These are phyloP conservation scores for Monopterus albus DNA, from an alignment of 2,113 vertebrate genomes.

Conservation along the genomic window DNA sequence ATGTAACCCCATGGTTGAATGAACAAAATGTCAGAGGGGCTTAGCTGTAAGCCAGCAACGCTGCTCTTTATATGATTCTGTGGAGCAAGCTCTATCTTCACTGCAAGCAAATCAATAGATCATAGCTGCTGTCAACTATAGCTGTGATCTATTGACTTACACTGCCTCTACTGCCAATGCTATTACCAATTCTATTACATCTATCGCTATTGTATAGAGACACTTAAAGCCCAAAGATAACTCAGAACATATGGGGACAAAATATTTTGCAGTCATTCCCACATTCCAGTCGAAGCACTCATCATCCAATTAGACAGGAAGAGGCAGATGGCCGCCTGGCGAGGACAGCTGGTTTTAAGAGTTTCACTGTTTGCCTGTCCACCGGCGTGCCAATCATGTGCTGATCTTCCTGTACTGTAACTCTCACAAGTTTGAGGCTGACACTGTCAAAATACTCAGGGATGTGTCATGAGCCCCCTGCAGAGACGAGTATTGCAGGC, in stretches of 20 bases:
- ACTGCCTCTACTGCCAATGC: neutral
- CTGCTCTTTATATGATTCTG: slow-evolving; percentile 63
- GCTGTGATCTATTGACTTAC: slow-evolving; percentile 30
- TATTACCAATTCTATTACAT: slow-evolving; percentile 24
- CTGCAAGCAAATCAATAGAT: slow-evolving; percentile 55
- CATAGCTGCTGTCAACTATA: slow-evolving; percentile 35
- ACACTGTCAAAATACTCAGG: slow-evolving; percentile 60
- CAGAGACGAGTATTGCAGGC: neutral
- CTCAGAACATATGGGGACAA: slow-evolving; percentile 53
- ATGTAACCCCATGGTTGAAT: slow-evolving; percentile 60
- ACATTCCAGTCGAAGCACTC: slow-evolving; percentile 31
- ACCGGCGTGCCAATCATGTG: slow-evolving; percentile 67
- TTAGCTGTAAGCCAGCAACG: slow-evolving; percentile 65
- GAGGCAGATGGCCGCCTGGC: slow-evolving; percentile 63
- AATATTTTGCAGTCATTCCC: slow-evolving; percentile 47
- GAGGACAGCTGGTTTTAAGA: slow-evolving; percentile 67
- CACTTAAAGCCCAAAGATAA: neutral
- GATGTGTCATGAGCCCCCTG: slow-evolving; percentile 42
- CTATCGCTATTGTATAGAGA: slow-evolving; percentile 3
- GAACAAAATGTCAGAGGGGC: slow-evolving; percentile 77
- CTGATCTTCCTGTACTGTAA: slow-evolving; percentile 24
- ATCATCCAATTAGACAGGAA: slow-evolving; percentile 63
- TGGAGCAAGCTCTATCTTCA: slow-evolving; percentile 59
- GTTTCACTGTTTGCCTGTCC: slow-evolving; percentile 60
- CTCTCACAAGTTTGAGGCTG: slow-evolving; percentile 41